Evolutionary conservation across 2,113 vertebrate species (phyloP).

Genomic region (Festucalex cinctus): DNA sequence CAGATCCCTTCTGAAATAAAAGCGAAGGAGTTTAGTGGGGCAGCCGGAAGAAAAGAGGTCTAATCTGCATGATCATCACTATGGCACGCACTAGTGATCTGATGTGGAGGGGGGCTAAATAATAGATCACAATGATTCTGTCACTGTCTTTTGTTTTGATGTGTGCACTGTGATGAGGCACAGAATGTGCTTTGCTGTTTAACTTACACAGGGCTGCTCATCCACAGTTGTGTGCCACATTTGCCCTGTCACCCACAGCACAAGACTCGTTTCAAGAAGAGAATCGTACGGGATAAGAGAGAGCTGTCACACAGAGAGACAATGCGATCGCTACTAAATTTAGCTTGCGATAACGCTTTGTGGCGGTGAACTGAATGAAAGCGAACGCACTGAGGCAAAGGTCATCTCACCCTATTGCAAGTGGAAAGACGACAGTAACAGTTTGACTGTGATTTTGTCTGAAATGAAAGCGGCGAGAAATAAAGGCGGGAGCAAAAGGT

Average conservation of each 20-base stretch:
- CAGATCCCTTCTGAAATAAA: conserved; percentile 39
- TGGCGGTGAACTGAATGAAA: conserved; percentile 50
- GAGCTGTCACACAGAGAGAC: conserved; percentile 51
- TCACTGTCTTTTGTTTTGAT: conserved; percentile 63
- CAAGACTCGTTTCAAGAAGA: conserved; percentile 44
- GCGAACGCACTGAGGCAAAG: conserved; percentile 38
- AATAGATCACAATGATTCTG: conserved; percentile 74
- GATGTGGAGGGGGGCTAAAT: conserved; percentile 69
- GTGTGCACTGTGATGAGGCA: conserved; percentile 57
- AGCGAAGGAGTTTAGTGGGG: conserved; percentile 39
- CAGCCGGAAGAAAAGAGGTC: conserved; percentile 44
- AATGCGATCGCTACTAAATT: conserved; percentile 52
- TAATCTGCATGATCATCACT: conserved; percentile 72
- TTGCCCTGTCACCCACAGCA: conserved; percentile 55
- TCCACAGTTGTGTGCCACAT: conserved; percentile 47
- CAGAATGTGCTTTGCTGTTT: conserved; percentile 64
- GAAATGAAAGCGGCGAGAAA: conserved; percentile 55
- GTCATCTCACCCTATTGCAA: conserved; percentile 41
- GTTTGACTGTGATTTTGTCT: conserved; percentile 37
- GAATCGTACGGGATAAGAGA: conserved; percentile 41
- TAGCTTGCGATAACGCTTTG: conserved; percentile 45
- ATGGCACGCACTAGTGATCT: conserved; percentile 57
- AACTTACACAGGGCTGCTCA: conserved; percentile 58
- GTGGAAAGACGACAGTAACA: conserved; percentile 59
- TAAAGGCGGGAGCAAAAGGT: conserved; percentile 43